Evolutionary conservation across 2,797 vertebrate species (phyloP), one percentile per base, ranked within the genome.

Genomic region (Gallinago stenura): DNA sequence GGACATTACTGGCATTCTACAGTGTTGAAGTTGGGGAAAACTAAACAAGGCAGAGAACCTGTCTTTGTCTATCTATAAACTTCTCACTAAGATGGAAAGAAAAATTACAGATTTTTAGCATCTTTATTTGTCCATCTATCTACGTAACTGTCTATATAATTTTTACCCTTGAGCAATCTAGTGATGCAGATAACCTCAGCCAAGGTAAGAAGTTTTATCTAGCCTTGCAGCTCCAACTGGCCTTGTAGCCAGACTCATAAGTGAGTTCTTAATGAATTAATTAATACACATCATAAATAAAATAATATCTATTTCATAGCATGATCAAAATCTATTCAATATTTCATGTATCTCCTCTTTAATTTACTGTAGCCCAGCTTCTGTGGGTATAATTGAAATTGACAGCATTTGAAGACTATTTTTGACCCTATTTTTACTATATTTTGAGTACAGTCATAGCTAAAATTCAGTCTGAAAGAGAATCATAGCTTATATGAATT

Each of bases 251-350:
- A 83, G 56, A 12, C 26, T 85, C 61, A 65, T 65, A 78, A 91
- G 22, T 2, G 9, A 95, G 26, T 83, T 85, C 31, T 80, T 75
- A 89, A 79, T 82, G 56, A 90, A 96, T 92, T 87, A 80, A 92
- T 77, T 85, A 87, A 88, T 85, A 46, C 5, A 30, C 69, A 53
- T 94, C 46, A 95, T 96, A 93, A 96, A 96, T 96, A 96, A 96
- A 94, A 90, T 61, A 94, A 61, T 75, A 84, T 92, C 48, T 71
- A 35, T 89, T 96, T 94, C 84, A 91, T 65, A 39, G 7, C 3
- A 72, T 53, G 86, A 87, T 94, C 83, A 92, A 95, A 96, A 95
- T 75, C 45, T 89, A 26, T 72, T 96, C 65, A 93, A 95, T 94
- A 93, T 96, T 96, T 96, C 64, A 95, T 93, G 41, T 22, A 45